Evolutionary conservation across 92 coral and sea anemone species (phyloP), one percentile per base, ranked within the genome.

Genomic region (Umimayanthus kanabou): DNA sequence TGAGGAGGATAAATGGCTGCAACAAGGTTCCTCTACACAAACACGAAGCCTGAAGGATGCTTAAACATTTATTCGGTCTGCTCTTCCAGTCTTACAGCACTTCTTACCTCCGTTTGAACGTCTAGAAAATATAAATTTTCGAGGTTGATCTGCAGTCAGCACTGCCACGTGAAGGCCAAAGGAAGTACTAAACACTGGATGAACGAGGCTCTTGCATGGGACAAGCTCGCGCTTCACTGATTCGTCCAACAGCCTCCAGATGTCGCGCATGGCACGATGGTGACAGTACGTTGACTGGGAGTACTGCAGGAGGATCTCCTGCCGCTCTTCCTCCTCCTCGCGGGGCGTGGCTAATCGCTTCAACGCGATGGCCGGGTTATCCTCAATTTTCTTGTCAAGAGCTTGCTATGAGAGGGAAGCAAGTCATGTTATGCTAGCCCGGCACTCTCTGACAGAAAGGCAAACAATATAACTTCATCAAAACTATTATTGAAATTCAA

Each of bases 141-240:
- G 93, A n/a, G 99, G 99, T 18, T 86, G 57, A 82, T 97, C 99
- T 23, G 98, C 98, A 0, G 99, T 97, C 43, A 97, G 85, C n/a
- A 97, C 99, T 67, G 99, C 99, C n/a, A 97, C 95, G 73, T 97
- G 99, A 79, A 97, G 98, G 45, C 99, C 99, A 94, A 97, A 97
- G 20, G 99, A 97, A 16, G 99, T 97, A 86, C 99, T 97, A 67
- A 97, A 97, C 69, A 94, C 92, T 0, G 96, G 98, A 65, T 97
- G 95, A 6, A 97, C 98, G 11, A 88, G 85, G 64, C 95, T 95
- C 89, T 97, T 97, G 76, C 99, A 97, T 26, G 95, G 91, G 10
- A 97, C 94, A 14, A 91, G 23, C 85, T 90, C 96, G 16, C 92
- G 80, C 77, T 92, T 91, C 22, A 87, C 90, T 23, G 90, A 53